Evolutionary conservation across 2,113 vertebrate species (phyloP).

Genomic region (Dryoscopus gambensis): DNA sequence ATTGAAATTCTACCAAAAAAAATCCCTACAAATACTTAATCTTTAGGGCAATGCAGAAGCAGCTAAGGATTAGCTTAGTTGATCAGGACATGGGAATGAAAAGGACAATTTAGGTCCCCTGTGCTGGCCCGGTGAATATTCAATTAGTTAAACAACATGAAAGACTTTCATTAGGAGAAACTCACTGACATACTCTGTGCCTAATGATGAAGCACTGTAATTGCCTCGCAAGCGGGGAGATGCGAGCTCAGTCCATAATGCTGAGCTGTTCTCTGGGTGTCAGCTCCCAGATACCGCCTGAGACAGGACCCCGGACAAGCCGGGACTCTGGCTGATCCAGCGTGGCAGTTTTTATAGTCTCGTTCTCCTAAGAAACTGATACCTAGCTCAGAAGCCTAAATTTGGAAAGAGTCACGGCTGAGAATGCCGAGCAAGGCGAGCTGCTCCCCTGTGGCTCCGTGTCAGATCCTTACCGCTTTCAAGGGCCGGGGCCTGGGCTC

Average conservation of each 20-base stretch:
- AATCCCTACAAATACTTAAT: not conserved
- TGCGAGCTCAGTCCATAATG: not conserved
- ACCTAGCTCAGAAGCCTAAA: not conserved
- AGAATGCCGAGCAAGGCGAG: not conserved
- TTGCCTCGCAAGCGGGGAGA: not conserved
- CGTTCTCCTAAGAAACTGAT: not conserved
- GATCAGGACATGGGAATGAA: not conserved
- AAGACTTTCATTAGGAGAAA: not conserved
- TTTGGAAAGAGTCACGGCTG: conserved; percentile 35
- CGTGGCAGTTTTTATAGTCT: not conserved
- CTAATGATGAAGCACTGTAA: not conserved
- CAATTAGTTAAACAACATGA: not conserved
- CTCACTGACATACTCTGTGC: not conserved
- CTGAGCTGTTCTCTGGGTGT: not conserved
- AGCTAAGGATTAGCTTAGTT: not conserved
- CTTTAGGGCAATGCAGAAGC: not conserved
- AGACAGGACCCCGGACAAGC: not conserved
- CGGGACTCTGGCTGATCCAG: fast-evolving
- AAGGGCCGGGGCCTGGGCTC: not conserved
- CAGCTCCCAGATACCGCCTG: not conserved
- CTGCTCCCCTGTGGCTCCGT: not conserved
- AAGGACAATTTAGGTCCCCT: not conserved
- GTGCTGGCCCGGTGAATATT: not conserved
- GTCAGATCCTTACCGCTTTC: fast-evolving
- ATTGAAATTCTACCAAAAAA: not conserved